phyloP scores from a whole-genome alignment of 2,113 vertebrate genomes.

The Channa argus region DNA sequence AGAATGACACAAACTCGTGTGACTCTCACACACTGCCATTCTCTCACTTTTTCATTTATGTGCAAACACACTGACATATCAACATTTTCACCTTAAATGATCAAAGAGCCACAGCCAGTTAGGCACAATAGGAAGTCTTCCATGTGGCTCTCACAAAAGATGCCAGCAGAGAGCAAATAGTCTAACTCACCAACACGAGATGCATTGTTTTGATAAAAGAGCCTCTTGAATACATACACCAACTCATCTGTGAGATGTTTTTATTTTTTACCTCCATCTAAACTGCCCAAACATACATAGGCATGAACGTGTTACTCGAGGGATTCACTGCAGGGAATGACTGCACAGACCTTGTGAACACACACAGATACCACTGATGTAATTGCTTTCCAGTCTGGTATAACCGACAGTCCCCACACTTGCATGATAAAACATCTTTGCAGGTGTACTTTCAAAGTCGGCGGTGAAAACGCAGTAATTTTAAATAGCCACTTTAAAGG shows the following conservation, averaged over 20 bases:
- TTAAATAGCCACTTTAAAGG: slow-evolving; percentile 19
- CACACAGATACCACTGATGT: not conserved
- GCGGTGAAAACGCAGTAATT: slow-evolving; percentile 1
- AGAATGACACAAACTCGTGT: slow-evolving; percentile 7
- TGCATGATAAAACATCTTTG: slow-evolving; percentile 2
- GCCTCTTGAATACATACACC: slow-evolving; percentile 36
- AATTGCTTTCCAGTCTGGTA: slow-evolving; percentile 18
- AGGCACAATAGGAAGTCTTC: slow-evolving; percentile 52
- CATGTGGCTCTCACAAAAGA: slow-evolving; percentile 59
- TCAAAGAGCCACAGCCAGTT: slow-evolving; percentile 29
- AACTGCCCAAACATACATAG: not conserved
- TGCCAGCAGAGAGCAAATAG: slow-evolving; percentile 45
- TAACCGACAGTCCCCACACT: not conserved
- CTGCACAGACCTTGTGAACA: not conserved
- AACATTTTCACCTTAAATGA: slow-evolving; percentile 47
- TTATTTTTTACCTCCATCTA: slow-evolving; percentile 12
- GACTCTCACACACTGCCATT: slow-evolving; percentile 3
- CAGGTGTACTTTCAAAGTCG: slow-evolving; percentile 4
- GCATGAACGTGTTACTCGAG: slow-evolving; percentile 9
- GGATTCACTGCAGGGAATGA: not conserved
- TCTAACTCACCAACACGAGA: slow-evolving; percentile 51
- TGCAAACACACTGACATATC: slow-evolving; percentile 58
- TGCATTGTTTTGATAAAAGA: slow-evolving; percentile 61
- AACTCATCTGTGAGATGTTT: slow-evolving; percentile 13
- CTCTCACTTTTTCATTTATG: slow-evolving; percentile 61